A percentile compares a stretch with the other conserved stretches of the same genome.
Conservation (phyloP, 2,888 invertebrate genomes). For the Drosophila fungiperda region DNA sequence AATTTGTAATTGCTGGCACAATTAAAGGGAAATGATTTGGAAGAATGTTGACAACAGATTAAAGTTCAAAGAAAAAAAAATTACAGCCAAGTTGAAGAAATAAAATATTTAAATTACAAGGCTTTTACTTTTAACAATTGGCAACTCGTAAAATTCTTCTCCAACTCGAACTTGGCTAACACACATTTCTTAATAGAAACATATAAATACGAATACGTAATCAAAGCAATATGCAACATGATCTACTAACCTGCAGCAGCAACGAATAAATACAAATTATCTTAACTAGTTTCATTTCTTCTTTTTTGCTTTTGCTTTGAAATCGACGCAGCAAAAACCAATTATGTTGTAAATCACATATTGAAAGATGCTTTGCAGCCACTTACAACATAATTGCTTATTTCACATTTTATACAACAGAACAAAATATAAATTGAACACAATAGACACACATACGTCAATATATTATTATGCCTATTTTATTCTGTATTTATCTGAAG, state of each 20-base stretch:
- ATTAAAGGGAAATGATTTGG: slow-evolving; percentile 64
- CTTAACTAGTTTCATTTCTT: background rate
- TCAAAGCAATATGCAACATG: background rate
- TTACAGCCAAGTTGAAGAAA: background rate
- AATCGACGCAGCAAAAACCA: background rate
- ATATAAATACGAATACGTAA: background rate
- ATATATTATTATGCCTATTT: background rate
- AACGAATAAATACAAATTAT: background rate
- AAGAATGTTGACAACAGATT: slow-evolving; percentile 26
- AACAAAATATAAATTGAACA: background rate
- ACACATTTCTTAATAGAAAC: background rate
- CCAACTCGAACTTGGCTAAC: background rate
- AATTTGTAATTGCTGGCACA: slow-evolving; percentile 68
- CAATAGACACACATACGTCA: background rate
- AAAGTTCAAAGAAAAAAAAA: slow-evolving; percentile 19
- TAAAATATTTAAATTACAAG: background rate
- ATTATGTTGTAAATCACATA: background rate
- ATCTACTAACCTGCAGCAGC: background rate
- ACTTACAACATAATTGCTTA: background rate
- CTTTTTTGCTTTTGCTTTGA: background rate
- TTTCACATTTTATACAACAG: background rate
- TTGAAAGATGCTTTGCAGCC: background rate
- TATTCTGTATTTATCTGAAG: background rate
- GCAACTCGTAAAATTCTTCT: background rate
- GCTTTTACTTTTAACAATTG: background rate